Evolutionary conservation across 2,113 vertebrate genomes (phyloP).

Genomic region (Chionomys nivalis): DNA sequence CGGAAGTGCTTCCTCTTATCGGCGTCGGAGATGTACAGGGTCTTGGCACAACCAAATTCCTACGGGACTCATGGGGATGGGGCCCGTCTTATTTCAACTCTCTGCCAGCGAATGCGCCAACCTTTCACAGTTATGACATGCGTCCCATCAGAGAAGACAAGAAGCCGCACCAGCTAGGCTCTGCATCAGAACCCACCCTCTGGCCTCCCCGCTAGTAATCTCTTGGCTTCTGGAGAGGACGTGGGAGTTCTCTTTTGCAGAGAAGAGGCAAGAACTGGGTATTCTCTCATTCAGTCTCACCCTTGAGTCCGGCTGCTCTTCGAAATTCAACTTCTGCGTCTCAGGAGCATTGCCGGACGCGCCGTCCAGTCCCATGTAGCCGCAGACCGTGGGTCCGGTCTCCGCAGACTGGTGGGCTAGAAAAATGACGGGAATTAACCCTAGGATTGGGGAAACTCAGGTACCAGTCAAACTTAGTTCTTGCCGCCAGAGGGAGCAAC

Average conservation of each 20-base stretch:
- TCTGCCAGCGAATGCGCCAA: background rate
- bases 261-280: background rate
- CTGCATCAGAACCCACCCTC: background rate
- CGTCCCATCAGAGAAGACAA: background rate
- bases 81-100: background rate
- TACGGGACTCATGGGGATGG: conserved; percentile 60
- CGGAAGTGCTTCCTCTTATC: conserved; percentile 98
- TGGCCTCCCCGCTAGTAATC: background rate
- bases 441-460: background rate
- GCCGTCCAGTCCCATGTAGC: conserved; percentile 96
- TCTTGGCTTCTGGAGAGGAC: background rate
- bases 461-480: background rate
- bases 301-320: conserved; percentile 90
- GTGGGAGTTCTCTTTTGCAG: background rate
- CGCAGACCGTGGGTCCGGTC: conserved; percentile 85
- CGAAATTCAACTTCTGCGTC: conserved; percentile 92
- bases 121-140: background rate
- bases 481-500: conserved; percentile 68
- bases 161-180: background rate
- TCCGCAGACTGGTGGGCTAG: conserved; percentile 87
- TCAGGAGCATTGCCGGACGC: conserved; percentile 88
- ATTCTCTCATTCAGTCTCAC: conserved; percentile 79
- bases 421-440: conserved; percentile 27
- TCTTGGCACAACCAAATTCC: conserved; percentile 95
- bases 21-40: conserved; percentile 94